Conservation (phyloP, 2,888 invertebrate genomes). For the Orthonychiurus folsomi region DNA sequence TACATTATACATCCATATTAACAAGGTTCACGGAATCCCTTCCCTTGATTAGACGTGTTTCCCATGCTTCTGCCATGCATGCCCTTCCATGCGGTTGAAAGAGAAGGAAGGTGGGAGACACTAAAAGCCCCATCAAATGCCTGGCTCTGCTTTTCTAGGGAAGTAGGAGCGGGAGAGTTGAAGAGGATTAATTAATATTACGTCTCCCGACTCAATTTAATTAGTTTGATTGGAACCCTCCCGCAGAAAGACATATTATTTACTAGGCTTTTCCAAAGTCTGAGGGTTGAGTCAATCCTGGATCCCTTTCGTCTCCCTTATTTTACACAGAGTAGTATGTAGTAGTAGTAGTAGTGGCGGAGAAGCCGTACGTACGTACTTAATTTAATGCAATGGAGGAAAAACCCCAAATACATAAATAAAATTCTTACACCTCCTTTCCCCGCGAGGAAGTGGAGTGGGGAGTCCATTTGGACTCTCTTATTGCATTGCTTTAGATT, state of each 20-base stretch:
- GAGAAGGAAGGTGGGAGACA: not conserved
- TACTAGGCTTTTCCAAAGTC: not conserved
- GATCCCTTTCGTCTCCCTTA: not conserved
- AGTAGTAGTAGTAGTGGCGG: not conserved
- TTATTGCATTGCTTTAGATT: not conserved
- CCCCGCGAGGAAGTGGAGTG: too few relatives aligned
- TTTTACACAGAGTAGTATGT: not conserved
- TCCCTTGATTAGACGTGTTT: too few relatives aligned
- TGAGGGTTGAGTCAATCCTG: not conserved
- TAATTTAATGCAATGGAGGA: constrained; percentile 1
- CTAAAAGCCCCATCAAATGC: not conserved
- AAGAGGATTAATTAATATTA: constrained; percentile 13
- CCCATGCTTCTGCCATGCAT: too few relatives aligned
- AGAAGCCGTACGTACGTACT: not conserved
- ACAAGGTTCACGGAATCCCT: too few relatives aligned
- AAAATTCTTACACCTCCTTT: constrained; percentile 2
- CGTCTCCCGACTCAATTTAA: constrained; percentile 16
- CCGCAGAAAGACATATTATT: not conserved
- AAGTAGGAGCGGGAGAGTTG: not conserved
- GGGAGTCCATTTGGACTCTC: not conserved
- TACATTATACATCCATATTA: too few relatives aligned
- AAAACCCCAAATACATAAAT: constrained; percentile 8
- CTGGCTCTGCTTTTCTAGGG: not conserved
- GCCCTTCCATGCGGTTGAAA: too few relatives aligned
- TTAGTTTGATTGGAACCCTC: constrained; percentile 16